A percentile compares a stretch with the other conserved stretches of the same genome.
Conservation (phyloP, 2,113 vertebrate genomes). For the Prunella himalayana region DNA sequence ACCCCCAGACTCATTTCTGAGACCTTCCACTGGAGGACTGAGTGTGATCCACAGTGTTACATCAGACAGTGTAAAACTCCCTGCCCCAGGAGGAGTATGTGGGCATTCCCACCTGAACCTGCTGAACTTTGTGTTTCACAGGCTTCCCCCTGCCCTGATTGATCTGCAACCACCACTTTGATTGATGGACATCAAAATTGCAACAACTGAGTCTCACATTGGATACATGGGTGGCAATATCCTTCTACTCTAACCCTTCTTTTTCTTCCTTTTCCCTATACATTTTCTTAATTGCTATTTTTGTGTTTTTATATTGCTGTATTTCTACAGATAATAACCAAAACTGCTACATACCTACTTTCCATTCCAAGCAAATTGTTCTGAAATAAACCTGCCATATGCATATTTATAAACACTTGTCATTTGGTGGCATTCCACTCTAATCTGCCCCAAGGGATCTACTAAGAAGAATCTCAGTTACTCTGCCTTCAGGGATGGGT, state of each 20-base stretch:
- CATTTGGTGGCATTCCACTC: neutral
- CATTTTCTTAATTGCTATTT: neutral
- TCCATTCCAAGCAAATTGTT: neutral
- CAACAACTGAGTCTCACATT: rapidly evolving
- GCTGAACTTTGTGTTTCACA: rapidly evolving
- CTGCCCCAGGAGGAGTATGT: too few species aligned
- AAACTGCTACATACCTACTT: neutral
- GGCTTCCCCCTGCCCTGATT: neutral
- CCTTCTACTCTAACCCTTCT: neutral
- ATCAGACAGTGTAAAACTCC: neutral
- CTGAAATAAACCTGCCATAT: neutral
- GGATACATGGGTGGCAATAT: neutral
- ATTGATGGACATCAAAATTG: neutral
- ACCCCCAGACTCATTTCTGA: neutral
- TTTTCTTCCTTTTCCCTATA: neutral
- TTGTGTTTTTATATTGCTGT: neutral
- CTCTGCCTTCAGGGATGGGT: neutral
- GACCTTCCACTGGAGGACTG: neutral
- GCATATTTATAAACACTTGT: neutral
- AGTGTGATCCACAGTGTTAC: neutral
- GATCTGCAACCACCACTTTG: neutral
- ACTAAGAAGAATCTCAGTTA: neutral
- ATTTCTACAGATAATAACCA: neutral
- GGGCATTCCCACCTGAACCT: neutral
- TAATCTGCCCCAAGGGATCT: neutral